Conservation (phyloP, 2,113 vertebrate species). For the Phalacrocorax brasilianus region DNA sequence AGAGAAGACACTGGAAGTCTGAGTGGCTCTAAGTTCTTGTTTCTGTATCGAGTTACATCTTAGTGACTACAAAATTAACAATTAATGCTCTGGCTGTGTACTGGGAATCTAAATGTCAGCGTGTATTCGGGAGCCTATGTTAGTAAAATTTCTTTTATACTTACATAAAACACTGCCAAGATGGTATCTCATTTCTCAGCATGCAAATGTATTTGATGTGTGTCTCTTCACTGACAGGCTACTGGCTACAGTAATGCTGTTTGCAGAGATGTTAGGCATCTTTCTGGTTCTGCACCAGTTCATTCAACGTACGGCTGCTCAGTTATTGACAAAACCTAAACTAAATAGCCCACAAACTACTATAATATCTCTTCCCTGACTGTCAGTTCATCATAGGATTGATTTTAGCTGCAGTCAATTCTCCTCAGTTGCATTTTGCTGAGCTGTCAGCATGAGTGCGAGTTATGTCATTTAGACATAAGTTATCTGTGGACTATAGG, state of each 20-base stretch:
- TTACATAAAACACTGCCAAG: not conserved
- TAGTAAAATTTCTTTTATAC: not conserved
- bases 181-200: not conserved
- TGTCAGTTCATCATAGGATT: not conserved
- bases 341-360: not conserved
- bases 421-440: not conserved
- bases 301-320: not conserved
- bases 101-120: not conserved
- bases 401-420: not conserved
- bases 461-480: not conserved
- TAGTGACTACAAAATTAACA: not conserved
- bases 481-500: not conserved
- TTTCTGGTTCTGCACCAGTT: not conserved
- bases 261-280: not conserved
- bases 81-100: not conserved
- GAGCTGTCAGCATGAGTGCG: not conserved
- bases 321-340: not conserved
- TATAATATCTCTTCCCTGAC: not conserved
- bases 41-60: not conserved
- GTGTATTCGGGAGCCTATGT: not conserved
- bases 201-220: not conserved
- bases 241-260: not conserved
- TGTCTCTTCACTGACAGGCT: not conserved
- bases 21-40: not conserved
- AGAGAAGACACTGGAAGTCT: not conserved